Evolutionary conservation across 2,797 vertebrate species (phyloP).

Genomic region (Brachymystax lenok): DNA sequence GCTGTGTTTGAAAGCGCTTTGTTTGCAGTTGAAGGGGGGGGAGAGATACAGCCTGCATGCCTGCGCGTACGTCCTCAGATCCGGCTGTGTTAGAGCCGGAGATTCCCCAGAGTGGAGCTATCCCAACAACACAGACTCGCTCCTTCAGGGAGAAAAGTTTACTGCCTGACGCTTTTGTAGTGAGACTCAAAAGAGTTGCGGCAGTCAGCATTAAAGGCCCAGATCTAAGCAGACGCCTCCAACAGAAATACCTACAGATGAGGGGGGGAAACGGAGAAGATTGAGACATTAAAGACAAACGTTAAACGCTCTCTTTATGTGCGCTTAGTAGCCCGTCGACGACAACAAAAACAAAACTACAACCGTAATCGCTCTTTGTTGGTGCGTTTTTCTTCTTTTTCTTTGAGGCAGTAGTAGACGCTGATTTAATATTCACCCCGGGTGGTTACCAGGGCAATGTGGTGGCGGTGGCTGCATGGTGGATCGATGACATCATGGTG

Average conservation of each 20-base stretch:
- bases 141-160: slow-evolving; percentile 77
- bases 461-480: background rate
- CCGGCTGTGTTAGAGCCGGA: slow-evolving; percentile 52
- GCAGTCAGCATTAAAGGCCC: slow-evolving; percentile 78
- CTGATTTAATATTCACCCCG: slow-evolving; percentile 52
- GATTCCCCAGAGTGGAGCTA: slow-evolving; percentile 72
- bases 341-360: slow-evolving; percentile 54
- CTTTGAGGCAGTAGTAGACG: slow-evolving; percentile 10
- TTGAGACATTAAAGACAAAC: slow-evolving; percentile 70
- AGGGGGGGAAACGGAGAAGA: slow-evolving; percentile 53
- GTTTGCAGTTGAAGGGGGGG: slow-evolving; percentile 52
- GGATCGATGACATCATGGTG: slow-evolving; percentile 13
- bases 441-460: slow-evolving; percentile 68
- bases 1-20: slow-evolving; percentile 48
- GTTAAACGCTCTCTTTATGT: slow-evolving; percentile 70
- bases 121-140: slow-evolving; percentile 64
- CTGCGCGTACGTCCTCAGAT: slow-evolving; percentile 57
- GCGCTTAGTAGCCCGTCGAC: slow-evolving; percentile 65
- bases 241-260: slow-evolving; percentile 74
- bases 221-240: slow-evolving; percentile 76
- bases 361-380: slow-evolving; percentile 47
- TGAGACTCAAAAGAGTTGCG: slow-evolving; percentile 76
- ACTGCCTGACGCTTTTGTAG: slow-evolving; percentile 79
- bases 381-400: slow-evolving; percentile 1
- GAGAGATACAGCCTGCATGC: slow-evolving; percentile 2